phyloP scores from a whole-genome alignment of 2,888 invertebrate genomes.

The Zhuqinia jingwanae region DNA sequence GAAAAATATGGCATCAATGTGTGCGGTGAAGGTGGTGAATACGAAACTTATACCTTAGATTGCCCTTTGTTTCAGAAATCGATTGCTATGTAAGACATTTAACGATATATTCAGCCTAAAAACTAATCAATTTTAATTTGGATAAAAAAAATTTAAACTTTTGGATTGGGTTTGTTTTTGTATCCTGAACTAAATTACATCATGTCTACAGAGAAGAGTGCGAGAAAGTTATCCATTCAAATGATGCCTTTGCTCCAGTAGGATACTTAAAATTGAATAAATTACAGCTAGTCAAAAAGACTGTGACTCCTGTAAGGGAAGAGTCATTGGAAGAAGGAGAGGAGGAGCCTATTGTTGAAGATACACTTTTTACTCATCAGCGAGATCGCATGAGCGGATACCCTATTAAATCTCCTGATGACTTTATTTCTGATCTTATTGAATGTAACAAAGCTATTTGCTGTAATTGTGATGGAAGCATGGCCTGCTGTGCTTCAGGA shows the following conservation, averaged over 20 bases:
- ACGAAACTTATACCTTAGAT: constrained; percentile 98
- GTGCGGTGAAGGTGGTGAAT: constrained; percentile 99
- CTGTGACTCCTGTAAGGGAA: constrained; percentile 79
- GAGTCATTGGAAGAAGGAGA: constrained; percentile 50
- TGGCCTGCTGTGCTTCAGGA: constrained; percentile 66
- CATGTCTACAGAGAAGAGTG: constrained; percentile 87
- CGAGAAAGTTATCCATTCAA: constrained; percentile 93
- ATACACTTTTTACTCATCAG: constrained; percentile 41
- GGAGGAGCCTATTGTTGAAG: constrained; percentile 36
- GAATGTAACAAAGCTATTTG: constrained; percentile 79
- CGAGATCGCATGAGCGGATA: constrained; percentile 53
- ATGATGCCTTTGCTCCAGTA: constrained; percentile 96
- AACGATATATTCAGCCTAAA: too few relatives aligned
- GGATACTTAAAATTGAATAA: constrained; percentile 95
- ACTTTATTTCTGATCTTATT: constrained; percentile 78
- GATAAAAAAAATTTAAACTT: too few relatives aligned
- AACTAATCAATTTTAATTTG: too few relatives aligned
- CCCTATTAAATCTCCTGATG: constrained; percentile 77
- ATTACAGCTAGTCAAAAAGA: constrained; percentile 88
- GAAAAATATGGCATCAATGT: constrained; percentile 97
- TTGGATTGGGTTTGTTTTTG: too few relatives aligned
- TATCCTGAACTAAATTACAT: constrained; percentile 25
- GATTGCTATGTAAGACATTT: constrained; percentile 90
- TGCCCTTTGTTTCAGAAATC: constrained; percentile 96
- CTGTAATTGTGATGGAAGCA: constrained; percentile 79